phyloP scores from a whole-genome alignment of 2,113 vertebrate genomes.

The Entelurus aequoreus region DNA sequence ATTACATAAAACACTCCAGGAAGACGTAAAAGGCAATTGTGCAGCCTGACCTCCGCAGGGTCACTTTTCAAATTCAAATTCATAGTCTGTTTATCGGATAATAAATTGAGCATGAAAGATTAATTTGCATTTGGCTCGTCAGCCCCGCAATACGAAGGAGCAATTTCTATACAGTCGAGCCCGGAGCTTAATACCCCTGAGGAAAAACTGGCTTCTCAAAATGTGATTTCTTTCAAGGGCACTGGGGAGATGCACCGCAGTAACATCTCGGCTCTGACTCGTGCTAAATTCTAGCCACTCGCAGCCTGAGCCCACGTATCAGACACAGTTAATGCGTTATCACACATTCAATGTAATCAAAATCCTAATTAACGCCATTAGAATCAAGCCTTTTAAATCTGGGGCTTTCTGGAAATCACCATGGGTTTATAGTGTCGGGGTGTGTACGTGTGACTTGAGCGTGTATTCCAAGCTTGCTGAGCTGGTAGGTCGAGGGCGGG shows the following conservation, averaged over 20 bases:
- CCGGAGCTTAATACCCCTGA: constrained; percentile 44
- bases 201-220: constrained; percentile 35
- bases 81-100: constrained; percentile 55
- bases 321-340: constrained; percentile 48
- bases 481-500: constrained; percentile 15
- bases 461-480: constrained; percentile 19
- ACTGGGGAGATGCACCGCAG: constrained; percentile 30
- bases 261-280: constrained; percentile 26
- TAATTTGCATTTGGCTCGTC: constrained; percentile 57
- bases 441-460: not conserved
- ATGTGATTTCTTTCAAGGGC: constrained; percentile 50
- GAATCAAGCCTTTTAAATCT: constrained; percentile 31
- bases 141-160: constrained; percentile 41
- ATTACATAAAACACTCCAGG: constrained; percentile 29
- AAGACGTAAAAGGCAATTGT: constrained; percentile 22
- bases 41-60: constrained; percentile 27
- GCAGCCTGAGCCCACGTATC: constrained; percentile 39
- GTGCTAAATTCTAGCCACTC: constrained; percentile 52
- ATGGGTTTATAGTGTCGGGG: constrained; percentile 23
- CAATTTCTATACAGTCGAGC: constrained; percentile 36
- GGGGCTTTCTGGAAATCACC: constrained; percentile 17
- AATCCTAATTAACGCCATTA: constrained; percentile 58
- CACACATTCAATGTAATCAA: constrained; percentile 47
- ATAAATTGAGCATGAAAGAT: constrained; percentile 64
- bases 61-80: constrained; percentile 52